phyloP scores from a whole-genome alignment of 2,888 invertebrate genomes.

The Isoperla grammatica region DNA sequence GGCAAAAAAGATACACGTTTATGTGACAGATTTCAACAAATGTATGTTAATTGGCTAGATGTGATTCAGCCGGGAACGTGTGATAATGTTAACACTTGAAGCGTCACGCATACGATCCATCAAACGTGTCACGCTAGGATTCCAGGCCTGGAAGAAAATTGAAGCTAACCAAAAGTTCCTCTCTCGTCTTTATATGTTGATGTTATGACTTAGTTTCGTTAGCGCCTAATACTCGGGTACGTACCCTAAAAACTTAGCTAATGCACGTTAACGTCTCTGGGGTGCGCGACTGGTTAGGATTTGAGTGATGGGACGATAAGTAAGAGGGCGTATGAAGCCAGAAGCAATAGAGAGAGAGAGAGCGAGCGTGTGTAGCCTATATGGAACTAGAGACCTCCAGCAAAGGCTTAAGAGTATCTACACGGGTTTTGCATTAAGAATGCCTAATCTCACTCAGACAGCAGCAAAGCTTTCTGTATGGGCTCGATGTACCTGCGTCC shows the following conservation, averaged over 20 bases:
- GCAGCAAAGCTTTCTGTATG: not conserved
- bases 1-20: no score
- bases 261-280: slow-evolving; percentile 20
- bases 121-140: no score
- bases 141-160: no score
- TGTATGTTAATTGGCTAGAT: no score
- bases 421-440: slow-evolving; percentile 30
- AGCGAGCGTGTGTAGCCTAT: not conserved
- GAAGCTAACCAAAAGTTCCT: no score
- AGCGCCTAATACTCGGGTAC: no score
- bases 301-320: slow-evolving; percentile 26
- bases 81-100: no score
- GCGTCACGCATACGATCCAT: no score
- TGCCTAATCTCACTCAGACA: slow-evolving; percentile 26
- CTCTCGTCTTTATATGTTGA: no score
- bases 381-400: not conserved
- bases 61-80: no score
- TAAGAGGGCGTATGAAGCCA: slow-evolving; percentile 14
- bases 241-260: slow-evolving; percentile 18
- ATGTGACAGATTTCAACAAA: no score
- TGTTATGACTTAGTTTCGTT: no score
- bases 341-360: slow-evolving; percentile 15
- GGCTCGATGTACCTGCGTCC: slow-evolving; percentile 6
- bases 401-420: slow-evolving; percentile 21
- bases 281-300: slow-evolving; percentile 18